A percentile compares a stretch with the other conserved stretches of the same genome.
Conservation (phyloP, 2,113 vertebrate species). For the Grantiella picta region DNA sequence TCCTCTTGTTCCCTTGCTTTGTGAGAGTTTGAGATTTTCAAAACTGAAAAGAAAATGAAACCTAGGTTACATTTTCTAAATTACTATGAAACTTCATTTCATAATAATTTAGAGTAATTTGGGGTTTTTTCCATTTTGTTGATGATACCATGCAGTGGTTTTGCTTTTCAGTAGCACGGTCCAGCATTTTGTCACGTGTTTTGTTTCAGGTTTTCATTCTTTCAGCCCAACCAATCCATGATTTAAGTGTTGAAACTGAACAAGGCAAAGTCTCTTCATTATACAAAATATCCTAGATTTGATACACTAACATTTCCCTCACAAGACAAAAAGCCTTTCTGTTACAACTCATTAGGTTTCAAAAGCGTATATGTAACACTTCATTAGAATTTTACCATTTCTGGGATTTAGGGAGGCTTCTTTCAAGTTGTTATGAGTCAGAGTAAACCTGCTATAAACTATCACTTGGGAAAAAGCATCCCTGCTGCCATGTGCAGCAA, state of each 20-base stretch:
- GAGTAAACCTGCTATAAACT: neutral
- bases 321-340: neutral
- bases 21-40: neutral
- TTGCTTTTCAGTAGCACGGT: neutral
- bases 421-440: neutral
- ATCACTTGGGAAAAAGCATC: neutral
- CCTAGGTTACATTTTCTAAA: neutral
- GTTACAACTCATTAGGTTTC: neutral
- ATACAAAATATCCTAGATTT: neutral
- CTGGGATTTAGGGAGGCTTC: neutral
- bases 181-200: neutral
- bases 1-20: neutral
- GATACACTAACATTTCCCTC: neutral
- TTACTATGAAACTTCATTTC: neutral
- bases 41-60: neutral
- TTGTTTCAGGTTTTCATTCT: neutral
- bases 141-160: neutral
- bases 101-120: neutral
- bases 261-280: neutral
- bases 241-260: neutral
- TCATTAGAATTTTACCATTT: neutral
- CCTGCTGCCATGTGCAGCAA: neutral
- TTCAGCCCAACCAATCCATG: accelerated
- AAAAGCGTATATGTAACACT: neutral
- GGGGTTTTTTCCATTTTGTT: accelerated